Evolutionary conservation across 2,113 vertebrate genomes (phyloP), one percentile per base, ranked within the genome.

Genomic region (Abramis brama): DNA sequence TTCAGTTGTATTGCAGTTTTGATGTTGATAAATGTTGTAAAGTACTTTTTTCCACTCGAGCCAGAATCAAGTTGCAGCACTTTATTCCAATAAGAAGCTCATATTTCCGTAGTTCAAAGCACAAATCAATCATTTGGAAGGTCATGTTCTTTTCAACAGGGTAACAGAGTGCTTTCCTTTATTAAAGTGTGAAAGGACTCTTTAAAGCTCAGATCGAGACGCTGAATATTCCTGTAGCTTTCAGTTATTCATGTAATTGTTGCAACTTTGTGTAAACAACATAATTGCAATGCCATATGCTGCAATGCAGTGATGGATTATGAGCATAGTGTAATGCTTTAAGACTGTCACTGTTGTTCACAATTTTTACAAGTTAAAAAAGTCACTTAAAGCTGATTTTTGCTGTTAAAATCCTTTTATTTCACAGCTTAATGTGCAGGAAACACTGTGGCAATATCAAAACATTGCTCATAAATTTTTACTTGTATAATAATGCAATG

Each of bases 181-280:
- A 21, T 77, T 55, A 6, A 77, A 52, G 47, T 30, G 25, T 23
- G 23, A 45, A 45, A n/a, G 11, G 43, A 25, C 43, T 57, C 68
- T 78, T 57, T 55, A 57, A 30, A 78, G 50, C 47, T 78, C 75
- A 78, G 50, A 57, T 57, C 75, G 7, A 55, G 55, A 39, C 17
- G 8, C 25, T 17, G 36, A 39, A 47, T 47, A 8, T 74, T 25
- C 5, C 5, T 47, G 21, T 12, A 74, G 71, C 71, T 74, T 74
- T 43, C 23, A 74, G 71, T 45, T 74, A 27, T 47, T 74, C 11
- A 25, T 25, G 43, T 47, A 15, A 27, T n/a, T 47, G 21, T n/a
- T 15, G 43, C 2, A 11, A 8, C 43, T 47, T 74, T 43, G 43
- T 8, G 43, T 74, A 47, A 47, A 47, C n/a, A 47, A 47, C 11